phyloP scores from a whole-genome alignment of 2,888 invertebrate species.

The Rutpela maculata region DNA sequence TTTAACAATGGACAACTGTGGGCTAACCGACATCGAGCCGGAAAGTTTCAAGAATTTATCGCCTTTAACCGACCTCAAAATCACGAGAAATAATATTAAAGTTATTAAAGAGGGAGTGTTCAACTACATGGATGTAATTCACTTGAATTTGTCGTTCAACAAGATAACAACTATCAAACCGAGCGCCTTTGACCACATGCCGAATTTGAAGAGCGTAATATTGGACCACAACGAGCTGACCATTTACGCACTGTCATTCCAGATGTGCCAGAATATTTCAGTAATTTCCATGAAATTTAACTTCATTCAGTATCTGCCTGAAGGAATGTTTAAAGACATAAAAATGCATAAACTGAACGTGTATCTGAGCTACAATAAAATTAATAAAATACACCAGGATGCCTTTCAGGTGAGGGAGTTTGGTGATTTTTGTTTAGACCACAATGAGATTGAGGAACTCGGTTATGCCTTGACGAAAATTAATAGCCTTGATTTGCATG shows the following conservation, averaged over 20 bases:
- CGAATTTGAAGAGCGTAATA: constrained; percentile 56
- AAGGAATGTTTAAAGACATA: constrained; percentile 59
- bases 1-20: constrained; percentile 61
- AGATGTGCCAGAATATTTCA: constrained; percentile 60
- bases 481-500: constrained; percentile 60
- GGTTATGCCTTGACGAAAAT: constrained; percentile 56
- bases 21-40: constrained; percentile 61
- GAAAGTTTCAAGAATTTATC: constrained; percentile 59
- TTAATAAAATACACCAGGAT: constrained; percentile 60
- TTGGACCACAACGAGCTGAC: constrained; percentile 65
- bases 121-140: constrained; percentile 58
- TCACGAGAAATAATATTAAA: constrained; percentile 61
- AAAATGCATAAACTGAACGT: constrained; percentile 55
- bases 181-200: constrained; percentile 64
- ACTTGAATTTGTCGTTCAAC: constrained; percentile 63
- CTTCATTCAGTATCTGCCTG: constrained; percentile 61
- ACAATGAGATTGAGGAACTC: constrained; percentile 61
- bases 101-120: constrained; percentile 62
- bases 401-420: constrained; percentile 61
- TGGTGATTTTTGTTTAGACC: constrained; percentile 61
- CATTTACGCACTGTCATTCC: constrained; percentile 59
- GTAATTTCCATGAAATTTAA: constrained; percentile 62
- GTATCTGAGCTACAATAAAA: constrained; percentile 64
- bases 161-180: constrained; percentile 60
- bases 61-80: constrained; percentile 58